These are phyloP conservation scores for Drosophila grimshawi DNA, from an alignment of 1,140 invertebrate species.

Conservation along the genomic window DNA sequence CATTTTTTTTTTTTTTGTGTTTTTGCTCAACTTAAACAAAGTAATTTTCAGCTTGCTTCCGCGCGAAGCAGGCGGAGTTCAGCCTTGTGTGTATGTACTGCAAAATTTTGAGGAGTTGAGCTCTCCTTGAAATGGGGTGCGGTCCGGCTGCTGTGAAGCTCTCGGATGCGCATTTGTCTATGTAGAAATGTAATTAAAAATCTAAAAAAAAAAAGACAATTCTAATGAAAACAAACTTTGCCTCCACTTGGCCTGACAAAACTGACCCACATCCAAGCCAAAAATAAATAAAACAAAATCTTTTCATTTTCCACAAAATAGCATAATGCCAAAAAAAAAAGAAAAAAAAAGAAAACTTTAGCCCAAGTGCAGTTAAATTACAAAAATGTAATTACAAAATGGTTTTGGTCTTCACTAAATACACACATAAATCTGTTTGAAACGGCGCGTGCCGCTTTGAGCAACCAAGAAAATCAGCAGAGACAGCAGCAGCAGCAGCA, in stretches of 20 bases:
- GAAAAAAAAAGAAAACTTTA: constrained; percentile 2
- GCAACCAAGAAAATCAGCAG: constrained; percentile 29
- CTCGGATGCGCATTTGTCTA: constrained; percentile 38
- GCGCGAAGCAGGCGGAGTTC: constrained; percentile 29
- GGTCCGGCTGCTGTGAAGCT: constrained; percentile 9
- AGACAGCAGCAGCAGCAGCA: background rate
- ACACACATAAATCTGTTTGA: constrained; percentile 69
- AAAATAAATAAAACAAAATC: constrained; percentile 49
- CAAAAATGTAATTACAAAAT: constrained; percentile 79
- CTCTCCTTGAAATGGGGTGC: constrained; percentile 15
- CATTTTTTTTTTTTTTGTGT: constrained; percentile 31
- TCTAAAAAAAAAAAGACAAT: constrained; percentile 22
- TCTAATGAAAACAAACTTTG: constrained; percentile 58
- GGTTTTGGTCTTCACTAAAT: constrained; percentile 48
- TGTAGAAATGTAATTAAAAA: constrained; percentile 74
- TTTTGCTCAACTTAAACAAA: constrained; percentile 50
- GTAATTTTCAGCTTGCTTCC: constrained; percentile 39
- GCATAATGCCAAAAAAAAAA: constrained; percentile 25
- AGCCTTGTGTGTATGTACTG: constrained; percentile 26
- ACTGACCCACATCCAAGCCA: constrained; percentile 58
- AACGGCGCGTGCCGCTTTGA: constrained; percentile 65
- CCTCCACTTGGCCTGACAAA: constrained; percentile 31
- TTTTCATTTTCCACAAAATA: constrained; percentile 15
- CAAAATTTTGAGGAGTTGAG: background rate
- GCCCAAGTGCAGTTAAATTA: constrained; percentile 68